phyloP scores from a whole-genome alignment of 2,888 invertebrate genomes.

The Corbicula japonica region DNA sequence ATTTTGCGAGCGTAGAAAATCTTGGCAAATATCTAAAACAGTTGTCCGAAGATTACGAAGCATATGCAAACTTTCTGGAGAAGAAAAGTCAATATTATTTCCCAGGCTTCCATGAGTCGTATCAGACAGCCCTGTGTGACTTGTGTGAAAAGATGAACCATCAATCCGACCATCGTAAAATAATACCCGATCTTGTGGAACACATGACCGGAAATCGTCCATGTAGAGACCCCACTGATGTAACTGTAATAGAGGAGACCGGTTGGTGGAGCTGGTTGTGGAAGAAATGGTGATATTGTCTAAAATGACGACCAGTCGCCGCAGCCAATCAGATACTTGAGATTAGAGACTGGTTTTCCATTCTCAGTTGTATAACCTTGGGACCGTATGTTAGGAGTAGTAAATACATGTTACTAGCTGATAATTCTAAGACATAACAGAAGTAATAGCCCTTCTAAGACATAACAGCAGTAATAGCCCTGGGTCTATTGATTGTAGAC shows the following conservation, averaged over 20 bases:
- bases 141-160: slow-evolving; percentile 36
- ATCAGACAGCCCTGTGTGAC: slow-evolving; percentile 31
- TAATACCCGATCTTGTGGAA: slow-evolving; percentile 23
- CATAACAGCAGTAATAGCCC: too few species aligned
- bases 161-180: slow-evolving; percentile 8
- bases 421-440: too few species aligned
- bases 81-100: slow-evolving; percentile 25
- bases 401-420: too few species aligned
- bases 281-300: slow-evolving; percentile 17
- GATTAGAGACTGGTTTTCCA: too few species aligned
- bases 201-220: background rate
- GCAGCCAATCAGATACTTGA: too few species aligned
- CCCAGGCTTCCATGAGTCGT: slow-evolving; percentile 15
- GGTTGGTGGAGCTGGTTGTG: slow-evolving; percentile 8
- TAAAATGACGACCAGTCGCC: too few species aligned
- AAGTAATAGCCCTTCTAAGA: too few species aligned
- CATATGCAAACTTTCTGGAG: slow-evolving; percentile 12
- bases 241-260: background rate
- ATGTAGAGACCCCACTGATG: slow-evolving; percentile 20
- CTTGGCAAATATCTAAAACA: slow-evolving; percentile 25
- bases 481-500: too few species aligned
- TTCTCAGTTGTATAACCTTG: too few species aligned
- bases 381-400: too few species aligned
- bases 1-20: slow-evolving; percentile 1
- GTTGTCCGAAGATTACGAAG: slow-evolving; percentile 2